phyloP scores from a whole-genome alignment of 1,140 invertebrate genomes.

The Trachymyrmex septentrionalis region DNA sequence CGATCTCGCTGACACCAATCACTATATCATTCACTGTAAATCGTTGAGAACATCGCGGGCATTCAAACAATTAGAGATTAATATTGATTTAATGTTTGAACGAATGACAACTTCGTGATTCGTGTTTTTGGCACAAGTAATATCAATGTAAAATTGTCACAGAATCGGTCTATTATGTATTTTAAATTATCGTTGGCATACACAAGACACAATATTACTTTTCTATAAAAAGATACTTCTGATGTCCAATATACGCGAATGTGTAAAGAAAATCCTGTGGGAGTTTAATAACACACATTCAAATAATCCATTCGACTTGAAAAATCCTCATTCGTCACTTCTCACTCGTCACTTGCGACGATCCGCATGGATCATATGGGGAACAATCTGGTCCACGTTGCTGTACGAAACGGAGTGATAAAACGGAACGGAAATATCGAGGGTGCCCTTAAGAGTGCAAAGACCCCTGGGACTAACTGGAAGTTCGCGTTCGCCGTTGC shows the following conservation, averaged over 20 bases:
- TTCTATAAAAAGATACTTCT: neutral
- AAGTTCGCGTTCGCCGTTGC: slow-evolving; percentile 23
- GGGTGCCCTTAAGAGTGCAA: neutral
- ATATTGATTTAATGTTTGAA: neutral
- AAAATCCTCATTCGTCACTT: slow-evolving; percentile 7
- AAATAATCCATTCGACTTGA: slow-evolving; percentile 2
- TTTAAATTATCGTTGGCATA: neutral
- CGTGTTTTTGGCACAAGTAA: neutral
- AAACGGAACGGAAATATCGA: slow-evolving; percentile 17
- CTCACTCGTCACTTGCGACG: neutral
- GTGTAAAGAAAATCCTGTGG: too few species aligned
- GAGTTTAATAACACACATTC: neutral
- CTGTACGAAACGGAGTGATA: slow-evolving; percentile 1
- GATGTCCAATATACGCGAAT: neutral
- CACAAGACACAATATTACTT: neutral
- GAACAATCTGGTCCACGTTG: slow-evolving; percentile 9
- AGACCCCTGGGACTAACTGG: slow-evolving; percentile 1
- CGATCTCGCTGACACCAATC: neutral
- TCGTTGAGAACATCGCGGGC: neutral
- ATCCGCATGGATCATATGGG: neutral
- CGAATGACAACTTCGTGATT: neutral
- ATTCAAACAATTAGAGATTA: slow-evolving; percentile 11
- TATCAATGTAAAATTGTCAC: neutral
- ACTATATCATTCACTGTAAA: neutral
- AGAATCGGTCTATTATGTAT: neutral